Base-by-base conservation (phyloP, 2,797 vertebrate species). In the Eulemur rubriventer region DNA sequence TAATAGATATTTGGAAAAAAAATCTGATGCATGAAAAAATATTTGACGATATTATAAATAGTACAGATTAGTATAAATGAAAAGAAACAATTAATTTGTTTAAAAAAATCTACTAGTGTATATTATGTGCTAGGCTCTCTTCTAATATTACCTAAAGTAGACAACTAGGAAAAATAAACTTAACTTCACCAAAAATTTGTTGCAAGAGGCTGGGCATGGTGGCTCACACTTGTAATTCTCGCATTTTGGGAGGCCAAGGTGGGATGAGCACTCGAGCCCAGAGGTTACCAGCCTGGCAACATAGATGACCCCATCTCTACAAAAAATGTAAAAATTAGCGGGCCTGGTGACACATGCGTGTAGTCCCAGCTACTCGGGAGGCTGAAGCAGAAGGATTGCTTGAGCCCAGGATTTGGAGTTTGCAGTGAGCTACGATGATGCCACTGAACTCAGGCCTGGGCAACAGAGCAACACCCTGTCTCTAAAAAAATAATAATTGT, bases 11-110 rank as follows among this genome's bases (percentile, higher is more conserved):
- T 79, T 96, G 17, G 22, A 24, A 22, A 59, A 78, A 43, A 65
- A 79, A 46, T n/a, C 57, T 61, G 33, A 55, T 50, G 6, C 9
- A 82, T 48, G 20, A 70, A 81, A 73, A 86, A 70, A 41, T 46
- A 84, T 70, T 43, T 59, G 18, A 79, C 4, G 2, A n/a, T 24
- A 79, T 55, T 84, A 35, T 52, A 28, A 5, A 16, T 38, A 84
- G n/a, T 43, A 76, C 67, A 55, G 20, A 55, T 81, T 61, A 90
- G 69, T 43, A 96, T 61, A 96, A 95, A 78, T 81, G 17, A 93
- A 95, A 95, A 79, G 16, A 6, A 61, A 20, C 41, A 52, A 89
- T 75, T 89, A 26, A 86, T 61, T 78, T 82, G 78, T 48, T 78
- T 82, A 86, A 17, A 28, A 90, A 57, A 61, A 82, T 76, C 52